Conservation (phyloP, 2,797 vertebrate species). For the Austrolebias charrua region DNA sequence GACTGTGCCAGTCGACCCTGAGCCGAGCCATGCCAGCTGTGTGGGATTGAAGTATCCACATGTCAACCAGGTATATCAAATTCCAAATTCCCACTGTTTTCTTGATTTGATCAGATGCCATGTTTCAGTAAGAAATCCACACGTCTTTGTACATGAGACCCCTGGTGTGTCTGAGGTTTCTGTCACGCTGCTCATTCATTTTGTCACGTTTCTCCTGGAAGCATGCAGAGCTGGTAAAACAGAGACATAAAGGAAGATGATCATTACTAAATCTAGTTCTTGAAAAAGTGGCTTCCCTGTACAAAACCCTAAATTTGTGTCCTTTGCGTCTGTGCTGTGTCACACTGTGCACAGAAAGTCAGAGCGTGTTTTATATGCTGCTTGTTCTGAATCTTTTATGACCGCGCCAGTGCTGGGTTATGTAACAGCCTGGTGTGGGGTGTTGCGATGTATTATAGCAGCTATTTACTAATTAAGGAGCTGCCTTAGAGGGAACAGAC, state of each 20-base stretch:
- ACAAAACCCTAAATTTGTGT: background rate
- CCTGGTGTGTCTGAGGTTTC: constrained; percentile 24
- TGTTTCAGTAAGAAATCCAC: too few species aligned
- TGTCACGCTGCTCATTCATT: constrained; percentile 18
- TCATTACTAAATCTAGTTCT: background rate
- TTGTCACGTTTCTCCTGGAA: constrained; percentile 16
- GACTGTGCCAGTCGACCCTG: too few species aligned
- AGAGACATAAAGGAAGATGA: background rate
- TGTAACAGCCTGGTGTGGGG: constrained; percentile 50
- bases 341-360: background rate
- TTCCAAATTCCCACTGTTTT: too few species aligned
- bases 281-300: background rate
- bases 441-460: constrained; percentile 54
- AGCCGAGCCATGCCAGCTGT: too few species aligned
- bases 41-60: too few species aligned
- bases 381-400: constrained; percentile 66
- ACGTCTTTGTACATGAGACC: too few species aligned
- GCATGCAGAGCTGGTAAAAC: background rate
- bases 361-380: constrained; percentile 19
- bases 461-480: constrained; percentile 62
- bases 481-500: constrained; percentile 23
- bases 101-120: too few species aligned
- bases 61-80: too few species aligned
- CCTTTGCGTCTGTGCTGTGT: background rate
- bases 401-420: constrained; percentile 47